Base-by-base conservation (phyloP, 2,888 invertebrate species). In the Octonoba sinensis region DNA sequence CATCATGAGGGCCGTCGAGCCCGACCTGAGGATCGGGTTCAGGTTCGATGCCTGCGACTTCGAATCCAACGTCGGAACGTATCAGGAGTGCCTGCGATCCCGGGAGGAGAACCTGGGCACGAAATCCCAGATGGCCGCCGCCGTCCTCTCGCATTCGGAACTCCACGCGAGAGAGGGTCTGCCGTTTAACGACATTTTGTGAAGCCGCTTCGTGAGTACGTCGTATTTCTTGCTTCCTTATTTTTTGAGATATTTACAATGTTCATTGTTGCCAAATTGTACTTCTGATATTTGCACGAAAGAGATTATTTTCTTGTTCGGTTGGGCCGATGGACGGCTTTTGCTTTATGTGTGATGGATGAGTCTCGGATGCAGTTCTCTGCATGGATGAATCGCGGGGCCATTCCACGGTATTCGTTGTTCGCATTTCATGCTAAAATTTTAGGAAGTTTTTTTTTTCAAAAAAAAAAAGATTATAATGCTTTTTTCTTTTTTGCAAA, bases 1-100 rank as follows among this genome's bases (percentile, higher is more conserved):
- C 88, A 91, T 93, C 60, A 91, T 95, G 87, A 91, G 95, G 72
- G 94, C 93, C 36, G 93, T 94, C 11, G 96, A 96, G 87, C 95
- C 95, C 65, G 92, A 93, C 85, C 89, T 96, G 56, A 91, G 92
- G 86, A 74, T 78, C 22, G 69, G 78, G 20, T 83, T 83, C 46
- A 73, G 51, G 49, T 73, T 83, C 44, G 65, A 79, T 46, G 22
- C 22, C 16, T 81, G 76, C 64, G 75, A 79, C 57, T 47, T 64
- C n/a, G 71, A 79, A 54, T 79, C 75, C 0, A 83, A 62, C 64
- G 60, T 66, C 1, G 56, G 36, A 16, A 76, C 79, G n/a, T 79
- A 79, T 66, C 74, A 79, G 36, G 60, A 75, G 49, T 83, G 83
- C 49, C 46, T 74, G 11, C 72, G 67, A 22, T 79, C 64, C 46